Percentiles rank a stretch among this genome's conserved stretches.
Evolutionary conservation across 2,888 invertebrate genomes (phyloP).

Genomic region (Pristionchus arcanus): DNA sequence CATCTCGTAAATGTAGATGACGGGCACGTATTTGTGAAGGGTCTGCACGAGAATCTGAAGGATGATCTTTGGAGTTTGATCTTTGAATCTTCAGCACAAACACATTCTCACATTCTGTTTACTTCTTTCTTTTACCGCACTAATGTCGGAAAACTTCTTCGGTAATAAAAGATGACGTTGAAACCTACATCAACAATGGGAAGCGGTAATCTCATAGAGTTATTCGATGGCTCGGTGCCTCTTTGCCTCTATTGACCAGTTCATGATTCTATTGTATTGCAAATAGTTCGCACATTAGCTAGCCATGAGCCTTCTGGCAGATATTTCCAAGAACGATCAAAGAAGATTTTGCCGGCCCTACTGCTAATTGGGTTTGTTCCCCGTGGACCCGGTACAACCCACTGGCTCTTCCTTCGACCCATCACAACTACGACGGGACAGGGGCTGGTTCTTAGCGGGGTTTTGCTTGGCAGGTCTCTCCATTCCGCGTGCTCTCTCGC

Average conservation of each 20-base stretch:
- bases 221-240: too few species aligned
- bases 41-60: conserved; percentile 50
- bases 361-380: background rate
- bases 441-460: background rate
- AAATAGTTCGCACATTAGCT: too few species aligned
- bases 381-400: background rate
- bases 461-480: too few species aligned
- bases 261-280: background rate
- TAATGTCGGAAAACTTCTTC: too few species aligned
- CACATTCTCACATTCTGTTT: too few species aligned
- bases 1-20: conserved; percentile 43
- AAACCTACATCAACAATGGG: too few species aligned
- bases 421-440: background rate
- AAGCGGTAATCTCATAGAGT: too few species aligned
- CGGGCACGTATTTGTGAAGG: conserved; percentile 53
- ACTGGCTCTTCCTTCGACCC: conserved; percentile 1
- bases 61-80: background rate
- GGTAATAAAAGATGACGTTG: too few species aligned
- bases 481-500: too few species aligned
- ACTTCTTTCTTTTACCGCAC: too few species aligned
- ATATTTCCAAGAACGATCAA: background rate
- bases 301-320: too few species aligned
- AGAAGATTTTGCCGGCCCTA: background rate
- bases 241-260: background rate
- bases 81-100: background rate